Evolutionary conservation across 2,888 invertebrate genomes (phyloP), one percentile per base, ranked within the genome.

Genomic region (Xanthorhoe designata): DNA sequence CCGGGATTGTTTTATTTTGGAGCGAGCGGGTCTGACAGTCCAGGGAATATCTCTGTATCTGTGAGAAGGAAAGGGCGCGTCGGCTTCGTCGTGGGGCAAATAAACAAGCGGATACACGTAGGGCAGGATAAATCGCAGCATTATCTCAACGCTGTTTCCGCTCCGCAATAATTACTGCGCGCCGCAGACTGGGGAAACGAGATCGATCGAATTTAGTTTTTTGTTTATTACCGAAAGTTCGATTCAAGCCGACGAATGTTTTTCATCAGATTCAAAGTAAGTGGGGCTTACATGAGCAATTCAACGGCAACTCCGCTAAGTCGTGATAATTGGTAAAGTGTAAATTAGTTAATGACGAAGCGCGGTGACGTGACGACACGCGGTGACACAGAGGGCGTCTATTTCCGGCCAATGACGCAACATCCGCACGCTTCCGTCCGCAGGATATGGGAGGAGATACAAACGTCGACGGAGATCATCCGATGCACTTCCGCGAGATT

Each of bases 381-480:
- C 84, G 83, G 78, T 91, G 91, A 91, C 91, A 91, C 89, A 92
- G 89, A 90, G 90, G 89, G 89, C 89, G 89, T 85, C 83, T 88
- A 90, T 91, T 91, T 92, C 92, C 92, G 91, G 80, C 82, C 77
- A 85, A 72, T 92, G 92, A 92, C 91, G 91, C 86, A 90, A 92
- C 88, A 86, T 91, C 91, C 91, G 85, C 82, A 72, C 81, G 80
- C 85, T 91, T 91, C 91, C 90, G 89, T 81, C 82, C 87, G 85
- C 89, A 88, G 91, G 91, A 91, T 89, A 89, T 79, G 81, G 76
- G 79, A 82, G 83, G 83, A 88, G 88, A 89, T 85, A 89, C 86
- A 84, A 86, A 73, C 82, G 85, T 81, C 81, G 71, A 56, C 76
- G 71, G 80, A 87, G 90, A 90, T 89, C 88, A 87, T 78, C 84